Evolutionary conservation across 2,113 vertebrate genomes (phyloP), one percentile per base, ranked within the genome.

Genomic region (Coregonus clupeaformis): DNA sequence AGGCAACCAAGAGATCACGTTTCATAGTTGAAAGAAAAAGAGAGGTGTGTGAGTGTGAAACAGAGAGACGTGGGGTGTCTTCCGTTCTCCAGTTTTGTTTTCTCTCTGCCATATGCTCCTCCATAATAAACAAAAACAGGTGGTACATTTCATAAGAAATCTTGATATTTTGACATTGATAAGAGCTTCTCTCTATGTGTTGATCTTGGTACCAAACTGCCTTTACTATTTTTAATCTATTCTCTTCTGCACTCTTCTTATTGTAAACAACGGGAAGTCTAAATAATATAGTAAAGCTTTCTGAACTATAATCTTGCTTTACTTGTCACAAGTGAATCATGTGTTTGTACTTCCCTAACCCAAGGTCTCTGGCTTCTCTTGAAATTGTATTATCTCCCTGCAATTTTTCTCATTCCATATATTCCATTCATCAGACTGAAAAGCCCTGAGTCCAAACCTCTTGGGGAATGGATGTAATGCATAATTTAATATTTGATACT

Each of bases 1-100:
- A 90, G 89, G 92, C 91, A 91, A 92, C 91, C 82, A 69, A 64
- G 77, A 83, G 86, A 91, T 92, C 91, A 91, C 81, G 86, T 93
- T 92, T 92, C 90, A 92, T 92, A 92, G 83, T 79, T 77, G 75
- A 86, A 80, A 79, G 42, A 67, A 52, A 42, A 64, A 62, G 52
- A 72, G 72, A 20, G 70, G 45, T 13, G 27, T 25, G 67, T 70
- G 77, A 77, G 69, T 62, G 36, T 74, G 30, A 74, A 14, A 42
- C 11, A 71, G 72, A 59, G 79, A 25, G 42, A 12, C 55, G 27
- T 73, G 27, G 72, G 79, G 7, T 64, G 75, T 81, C 75, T 84
- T 76, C 68, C 60, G 3, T 71, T 64, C 69, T 69, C 30, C 13
- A 7, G 6, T 5, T 62, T 42, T 42, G 76, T 72, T 81, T 79